Base-by-base conservation (phyloP, 2,888 invertebrate genomes). In the Hartigia nigra region DNA sequence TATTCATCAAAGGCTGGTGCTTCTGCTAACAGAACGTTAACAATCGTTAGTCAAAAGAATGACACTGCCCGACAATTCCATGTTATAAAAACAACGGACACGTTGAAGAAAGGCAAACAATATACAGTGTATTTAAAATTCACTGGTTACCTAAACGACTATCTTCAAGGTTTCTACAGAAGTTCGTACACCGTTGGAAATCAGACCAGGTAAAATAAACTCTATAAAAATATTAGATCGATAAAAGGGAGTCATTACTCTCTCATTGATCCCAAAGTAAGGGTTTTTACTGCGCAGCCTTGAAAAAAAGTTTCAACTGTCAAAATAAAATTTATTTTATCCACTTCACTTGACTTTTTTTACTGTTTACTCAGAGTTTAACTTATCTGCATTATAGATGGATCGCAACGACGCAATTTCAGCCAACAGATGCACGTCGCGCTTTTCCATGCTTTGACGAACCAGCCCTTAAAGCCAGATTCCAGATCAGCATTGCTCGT, bases 361-460 rank as follows among this genome's bases (percentile, higher is more conserved):
- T 55, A 9, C 55, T 55, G 55, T 55, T 55, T 55, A 55, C 55
- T 55, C 23, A 23, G 9, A 23, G 23, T 9, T 55, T 55, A 55
- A 55, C 23, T 5, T 55, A 5, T 2, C 72, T 34, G 76, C 86
- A 84, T 90, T 92, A 34, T 90, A 96, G 96, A 92, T 96, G 96
- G 96, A 93, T 96, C 87, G 96, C 96, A 12, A 95, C 96, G 0
- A 96, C 96, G 4, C 96, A 97, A 92, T 96, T 97, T 90, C 96
- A 97, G 89, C 95, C 96, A 3, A 96, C 96, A 76, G 96, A 96
- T 87, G 96, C 96, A 0, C 93, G 96, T 31, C 94, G 95, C 80
- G 96, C 96, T 9, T 97, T 97, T 91, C 97, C 97, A 0, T 97
- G 97, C 91, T 97, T 97, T 92, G 97, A 97, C 90, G 97, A 97